Evolutionary conservation across 2,113 vertebrate species (phyloP).

Genomic region (Platichthys stellatus): DNA sequence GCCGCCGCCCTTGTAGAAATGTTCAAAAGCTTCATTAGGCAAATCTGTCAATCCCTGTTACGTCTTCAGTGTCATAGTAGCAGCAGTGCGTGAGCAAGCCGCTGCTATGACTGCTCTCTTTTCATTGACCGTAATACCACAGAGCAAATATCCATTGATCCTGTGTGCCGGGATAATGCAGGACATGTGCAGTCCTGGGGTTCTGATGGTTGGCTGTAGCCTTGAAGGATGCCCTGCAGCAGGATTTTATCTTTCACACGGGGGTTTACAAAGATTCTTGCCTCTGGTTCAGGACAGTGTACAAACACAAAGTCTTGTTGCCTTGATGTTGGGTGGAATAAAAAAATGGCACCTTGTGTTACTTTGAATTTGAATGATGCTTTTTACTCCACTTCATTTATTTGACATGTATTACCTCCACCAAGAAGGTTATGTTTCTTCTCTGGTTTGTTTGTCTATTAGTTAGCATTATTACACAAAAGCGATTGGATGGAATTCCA

Average conservation of each 20-base stretch:
- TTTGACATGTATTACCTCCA: too few relatives aligned
- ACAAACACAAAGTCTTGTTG: slow-evolving; percentile 11
- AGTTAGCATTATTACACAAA: too few relatives aligned
- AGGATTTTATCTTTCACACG: slow-evolving; percentile 12
- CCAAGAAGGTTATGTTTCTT: too few relatives aligned
- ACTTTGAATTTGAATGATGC: neutral
- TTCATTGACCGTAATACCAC: slow-evolving; percentile 15
- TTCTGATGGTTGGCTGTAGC: slow-evolving; percentile 45
- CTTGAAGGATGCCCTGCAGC: slow-evolving; percentile 46
- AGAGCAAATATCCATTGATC: slow-evolving; percentile 29
- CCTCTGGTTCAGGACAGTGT: slow-evolving; percentile 1
- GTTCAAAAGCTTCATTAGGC: slow-evolving; percentile 63
- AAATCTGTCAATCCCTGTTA: slow-evolving; percentile 40
- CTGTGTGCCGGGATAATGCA: slow-evolving; percentile 3
- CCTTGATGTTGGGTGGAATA: neutral
- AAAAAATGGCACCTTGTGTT: neutral
- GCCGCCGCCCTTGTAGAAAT: slow-evolving; percentile 33
- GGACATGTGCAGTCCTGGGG: slow-evolving; percentile 8
- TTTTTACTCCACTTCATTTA: neutral
- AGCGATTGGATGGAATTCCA: too few relatives aligned
- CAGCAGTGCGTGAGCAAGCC: slow-evolving; percentile 2
- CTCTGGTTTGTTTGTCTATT: too few relatives aligned
- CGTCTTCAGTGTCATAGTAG: neutral
- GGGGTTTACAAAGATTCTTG: slow-evolving; percentile 4
- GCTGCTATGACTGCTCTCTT: neutral